Evolutionary conservation across 2,888 invertebrate species (phyloP).

Genomic region (Scrobipalpa atriplicella): DNA sequence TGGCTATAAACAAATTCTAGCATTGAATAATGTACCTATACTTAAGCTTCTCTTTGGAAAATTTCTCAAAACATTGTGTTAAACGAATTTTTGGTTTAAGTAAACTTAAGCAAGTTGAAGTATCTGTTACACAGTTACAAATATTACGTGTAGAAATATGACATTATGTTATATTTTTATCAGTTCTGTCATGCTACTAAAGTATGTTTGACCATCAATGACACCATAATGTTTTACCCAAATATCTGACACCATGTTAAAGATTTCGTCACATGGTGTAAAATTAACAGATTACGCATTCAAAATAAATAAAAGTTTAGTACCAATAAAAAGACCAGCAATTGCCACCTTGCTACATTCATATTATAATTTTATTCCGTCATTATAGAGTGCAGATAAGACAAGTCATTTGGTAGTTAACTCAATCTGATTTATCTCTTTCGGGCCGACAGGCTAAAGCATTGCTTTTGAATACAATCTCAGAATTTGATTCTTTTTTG

Average conservation of each 20-base stretch:
- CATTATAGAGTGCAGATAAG: constrained; percentile 28
- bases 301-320: constrained; percentile 33
- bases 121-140: too few species aligned
- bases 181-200: not conserved
- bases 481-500: not conserved
- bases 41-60: not conserved
- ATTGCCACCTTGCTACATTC: constrained; percentile 29
- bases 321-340: constrained; percentile 22
- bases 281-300: constrained; percentile 28
- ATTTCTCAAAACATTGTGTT: too few species aligned
- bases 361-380: constrained; percentile 31
- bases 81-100: too few species aligned
- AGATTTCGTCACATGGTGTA: constrained; percentile 26
- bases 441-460: constrained; percentile 7
- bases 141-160: too few species aligned
- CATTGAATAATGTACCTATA: not conserved
- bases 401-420: constrained; percentile 27
- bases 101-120: too few species aligned
- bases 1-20: not conserved
- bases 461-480: not conserved
- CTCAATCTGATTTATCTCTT: constrained; percentile 28
- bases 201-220: not conserved
- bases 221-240: not conserved
- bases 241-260: constrained; percentile 15
- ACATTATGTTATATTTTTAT: not conserved